Percentiles rank a stretch among this genome's conserved stretches.
These are phyloP conservation scores for Tetrao urogallus DNA, from an alignment of 2,113 vertebrate genomes.

Conservation along the genomic window DNA sequence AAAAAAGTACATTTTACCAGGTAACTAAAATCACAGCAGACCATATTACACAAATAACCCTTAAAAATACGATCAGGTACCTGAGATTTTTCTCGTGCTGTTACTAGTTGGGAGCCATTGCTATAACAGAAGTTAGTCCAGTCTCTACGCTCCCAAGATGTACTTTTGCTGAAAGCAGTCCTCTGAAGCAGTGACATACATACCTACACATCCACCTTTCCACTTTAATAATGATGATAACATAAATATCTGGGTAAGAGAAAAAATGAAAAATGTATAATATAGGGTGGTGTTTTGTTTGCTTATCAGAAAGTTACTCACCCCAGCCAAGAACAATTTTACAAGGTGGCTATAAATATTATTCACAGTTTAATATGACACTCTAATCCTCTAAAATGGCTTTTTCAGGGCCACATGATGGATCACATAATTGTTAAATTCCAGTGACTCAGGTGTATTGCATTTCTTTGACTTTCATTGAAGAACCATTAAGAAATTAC, in stretches of 20 bases:
- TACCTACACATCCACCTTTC: not conserved
- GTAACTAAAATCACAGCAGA: not conserved
- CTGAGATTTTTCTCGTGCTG: not conserved
- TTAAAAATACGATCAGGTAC: not conserved
- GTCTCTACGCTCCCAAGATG: not conserved
- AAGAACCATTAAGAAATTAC: not conserved
- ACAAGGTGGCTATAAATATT: not conserved
- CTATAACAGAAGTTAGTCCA: not conserved
- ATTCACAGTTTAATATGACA: not conserved
- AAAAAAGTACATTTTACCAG: not conserved
- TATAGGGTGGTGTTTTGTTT: not conserved
- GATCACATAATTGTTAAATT: not conserved
- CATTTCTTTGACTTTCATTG: not conserved
- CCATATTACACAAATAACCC: not conserved
- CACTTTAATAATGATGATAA: not conserved
- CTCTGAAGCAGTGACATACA: not conserved
- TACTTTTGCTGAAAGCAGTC: not conserved
- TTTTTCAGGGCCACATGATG: not conserved
- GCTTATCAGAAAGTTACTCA: not conserved
- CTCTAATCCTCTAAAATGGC: not conserved
- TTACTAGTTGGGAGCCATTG: not conserved
- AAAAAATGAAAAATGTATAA: not conserved
- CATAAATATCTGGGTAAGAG: not conserved
- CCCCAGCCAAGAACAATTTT: not conserved
- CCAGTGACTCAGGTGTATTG: not conserved